Percentiles rank a stretch among this genome's conserved stretches.
Evolutionary conservation across 1,140 invertebrate genomes (phyloP).

Genomic region (Nylanderia fulva): DNA sequence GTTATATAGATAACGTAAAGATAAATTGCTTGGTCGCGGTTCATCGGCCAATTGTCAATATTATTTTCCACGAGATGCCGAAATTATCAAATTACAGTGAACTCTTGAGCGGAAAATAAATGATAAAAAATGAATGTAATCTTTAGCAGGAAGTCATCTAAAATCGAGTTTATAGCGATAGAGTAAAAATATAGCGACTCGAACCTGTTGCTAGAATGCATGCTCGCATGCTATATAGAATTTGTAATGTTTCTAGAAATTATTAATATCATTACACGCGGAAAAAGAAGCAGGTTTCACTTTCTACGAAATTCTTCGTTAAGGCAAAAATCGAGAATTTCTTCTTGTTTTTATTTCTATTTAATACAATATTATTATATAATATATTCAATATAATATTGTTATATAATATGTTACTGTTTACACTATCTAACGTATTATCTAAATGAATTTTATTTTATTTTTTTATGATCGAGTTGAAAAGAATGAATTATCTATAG

Average conservation of each 20-base stretch:
- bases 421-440: no score
- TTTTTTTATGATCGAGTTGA: no score
- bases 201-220: no score
- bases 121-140: neutral
- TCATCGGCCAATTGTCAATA: slow-evolving; percentile 24
- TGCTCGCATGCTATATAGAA: neutral
- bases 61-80: neutral
- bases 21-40: neutral
- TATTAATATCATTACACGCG: neutral
- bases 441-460: no score
- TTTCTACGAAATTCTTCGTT: slow-evolving; percentile 2
- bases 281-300: neutral
- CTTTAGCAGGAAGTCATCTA: neutral
- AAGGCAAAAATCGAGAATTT: no score
- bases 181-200: neutral
- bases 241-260: neutral
- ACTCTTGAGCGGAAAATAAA: neutral
- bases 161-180: neutral
- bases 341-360: no score
- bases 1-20: slow-evolving; percentile 22
- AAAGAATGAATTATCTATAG: no score
- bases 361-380: no score
- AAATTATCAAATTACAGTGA: neutral
- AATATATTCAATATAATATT: no score
- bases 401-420: no score